These are phyloP conservation scores for Turnix velox DNA, from an alignment of 2,113 vertebrate genomes.

Conservation along the genomic window DNA sequence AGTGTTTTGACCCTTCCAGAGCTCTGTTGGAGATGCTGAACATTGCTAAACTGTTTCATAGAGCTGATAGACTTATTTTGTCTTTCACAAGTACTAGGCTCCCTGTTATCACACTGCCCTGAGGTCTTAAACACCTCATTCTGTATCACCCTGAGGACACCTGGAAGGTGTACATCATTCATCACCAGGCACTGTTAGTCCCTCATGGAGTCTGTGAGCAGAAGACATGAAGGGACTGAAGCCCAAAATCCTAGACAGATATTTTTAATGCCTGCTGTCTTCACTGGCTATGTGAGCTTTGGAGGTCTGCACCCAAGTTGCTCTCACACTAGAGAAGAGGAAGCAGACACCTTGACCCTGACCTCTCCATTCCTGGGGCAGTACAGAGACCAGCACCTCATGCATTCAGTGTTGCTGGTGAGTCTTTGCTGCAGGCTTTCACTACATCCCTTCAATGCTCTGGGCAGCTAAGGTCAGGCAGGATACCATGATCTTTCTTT, in stretches of 20 bases:
- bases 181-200: not conserved
- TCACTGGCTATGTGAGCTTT: not conserved
- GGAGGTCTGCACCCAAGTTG: not conserved
- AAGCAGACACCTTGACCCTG: not conserved
- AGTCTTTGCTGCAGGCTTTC: not conserved
- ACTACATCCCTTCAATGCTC: not conserved
- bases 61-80: not conserved
- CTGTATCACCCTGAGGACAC: not conserved
- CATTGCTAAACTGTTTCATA: not conserved
- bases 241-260: not conserved
- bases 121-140: not conserved
- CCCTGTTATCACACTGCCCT: not conserved
- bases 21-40: not conserved
- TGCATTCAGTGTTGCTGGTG: not conserved
- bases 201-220: not conserved
- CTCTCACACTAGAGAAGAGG: fast-evolving
- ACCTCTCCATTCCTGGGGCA: not conserved
- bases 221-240: not conserved
- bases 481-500: not conserved
- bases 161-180: not conserved
- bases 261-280: not conserved
- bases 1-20: not conserved
- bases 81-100: not conserved
- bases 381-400: fast-evolving
- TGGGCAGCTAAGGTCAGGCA: not conserved